Base-by-base conservation (phyloP, 53 echinoderm and acorn worm species). In the Apostichopus leukothele region DNA sequence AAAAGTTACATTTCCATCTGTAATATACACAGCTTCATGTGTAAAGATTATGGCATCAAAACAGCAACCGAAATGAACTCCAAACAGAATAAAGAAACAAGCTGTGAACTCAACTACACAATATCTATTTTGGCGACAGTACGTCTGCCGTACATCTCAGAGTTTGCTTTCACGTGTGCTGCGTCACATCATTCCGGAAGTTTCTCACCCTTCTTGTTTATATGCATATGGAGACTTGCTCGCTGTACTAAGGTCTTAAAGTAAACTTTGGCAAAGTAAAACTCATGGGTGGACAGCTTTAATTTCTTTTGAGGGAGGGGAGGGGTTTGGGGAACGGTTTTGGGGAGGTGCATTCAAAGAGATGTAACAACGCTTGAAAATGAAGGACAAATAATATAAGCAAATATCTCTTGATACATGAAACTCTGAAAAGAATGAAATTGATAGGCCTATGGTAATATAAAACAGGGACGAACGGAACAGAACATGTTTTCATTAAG, bases 61-160 rank as follows among this genome's bases (percentile, higher is more conserved):
- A 11, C 11, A 63, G 12, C 16, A 13, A 63, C 63, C 63, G 63
- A 63, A 16, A 11, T 13, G 9, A 63, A 63, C 16, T 16, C 63
- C 11, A 63, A 7, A 16, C 63, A 16, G 63, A 13, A 63, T 63
- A 11, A 63, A 63, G 63, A 9, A 63, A 63, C 63, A 63, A 63
- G 12, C 63, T 63, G 63, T 63, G 63, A 63, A 63, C 63, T 13
- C 63, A 63, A 79, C 79, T 14, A 18, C 16, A 18, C n/a, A 51
- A 79, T 51, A 79, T 79, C 79, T 79, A 79, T 79, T 79, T 51
- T 79, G 79, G 79, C 79, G 79, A 79, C 79, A 79, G 13, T 18
- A 12, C 39, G 79, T 79, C 79, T 79, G 50, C 52, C 9, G 50
- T 19, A 50, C 12, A 8, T 52, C 52, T 79, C 9, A 52, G 20